These are phyloP conservation scores for Andrena fulva DNA, from an alignment of 2,888 invertebrate species.

Conservation along the genomic window DNA sequence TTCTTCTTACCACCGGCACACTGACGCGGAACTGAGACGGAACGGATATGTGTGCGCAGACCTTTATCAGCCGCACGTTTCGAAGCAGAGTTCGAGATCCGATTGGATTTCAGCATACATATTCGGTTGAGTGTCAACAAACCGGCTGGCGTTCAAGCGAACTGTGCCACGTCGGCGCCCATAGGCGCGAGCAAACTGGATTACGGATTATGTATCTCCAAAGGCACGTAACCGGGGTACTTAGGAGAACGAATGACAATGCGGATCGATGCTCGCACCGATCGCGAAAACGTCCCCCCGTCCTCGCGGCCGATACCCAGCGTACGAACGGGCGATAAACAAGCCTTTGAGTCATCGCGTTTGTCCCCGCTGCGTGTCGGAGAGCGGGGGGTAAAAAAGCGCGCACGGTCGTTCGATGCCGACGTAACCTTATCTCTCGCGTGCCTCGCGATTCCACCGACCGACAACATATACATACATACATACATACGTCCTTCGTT, in stretches of 20 bases:
- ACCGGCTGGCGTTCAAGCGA: not conserved
- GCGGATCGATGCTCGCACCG: constrained; percentile 36
- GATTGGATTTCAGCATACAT: no score
- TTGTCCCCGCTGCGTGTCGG: not conserved
- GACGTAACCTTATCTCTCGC: constrained; percentile 15
- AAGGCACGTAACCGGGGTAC: constrained; percentile 22
- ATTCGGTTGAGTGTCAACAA: no score
- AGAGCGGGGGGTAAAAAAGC: not conserved
- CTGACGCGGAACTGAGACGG: no score
- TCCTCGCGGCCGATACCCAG: constrained; percentile 5
- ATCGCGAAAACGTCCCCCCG: constrained; percentile 14
- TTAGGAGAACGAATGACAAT: not conserved
- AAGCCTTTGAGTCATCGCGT: not conserved
- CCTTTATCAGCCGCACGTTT: no score
- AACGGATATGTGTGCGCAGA: no score
- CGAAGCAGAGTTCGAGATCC: no score
- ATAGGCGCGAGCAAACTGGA: constrained; percentile 26
- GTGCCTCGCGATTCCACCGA: constrained; percentile 5
- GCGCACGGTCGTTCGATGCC: constrained; percentile 3
- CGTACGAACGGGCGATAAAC: constrained; percentile 25
- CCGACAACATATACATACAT: not conserved
- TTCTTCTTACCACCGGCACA: no score
- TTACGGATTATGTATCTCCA: constrained; percentile 35
- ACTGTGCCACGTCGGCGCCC: not conserved
- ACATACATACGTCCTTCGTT: constrained; percentile 13